Base-by-base conservation (phyloP, 2,888 invertebrate species). In the Rhagophthalmus giganteus region DNA sequence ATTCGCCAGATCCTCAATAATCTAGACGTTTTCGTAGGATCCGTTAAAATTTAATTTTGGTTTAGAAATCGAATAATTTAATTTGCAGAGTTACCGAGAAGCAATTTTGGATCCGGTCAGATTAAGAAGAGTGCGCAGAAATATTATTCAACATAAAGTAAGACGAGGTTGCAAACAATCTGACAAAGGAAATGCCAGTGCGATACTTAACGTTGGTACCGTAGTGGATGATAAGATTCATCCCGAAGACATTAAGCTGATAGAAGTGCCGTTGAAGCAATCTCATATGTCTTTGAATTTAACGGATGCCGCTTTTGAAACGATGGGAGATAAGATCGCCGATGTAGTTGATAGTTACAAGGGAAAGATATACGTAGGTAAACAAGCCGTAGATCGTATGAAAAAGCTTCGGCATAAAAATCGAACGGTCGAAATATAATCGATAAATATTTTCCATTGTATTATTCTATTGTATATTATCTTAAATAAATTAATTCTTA, bases 241-340 rank as follows among this genome's bases (percentile, higher is more conserved):
- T 11, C 56, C 62, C 15, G 63, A 63, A 13, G 64, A 69, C 35
- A 60, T 72, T 32, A 68, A 69, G 55, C 46, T 74, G 26, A 67
- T 72, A 33, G 65, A 66, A 47, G 63, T 69, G 27, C 72, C 72
- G 5, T 55, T 76, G 30, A 70, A 66, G 57, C 64, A 70, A 45
- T 65, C 67, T 5, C 66, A 65, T 41, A 53, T 63, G 20, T 52
- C 65, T 2, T 41, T 66, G 10, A 72, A 73, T 57, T 51, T 74
- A 41, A 69, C 76, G 2, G 77, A 77, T 54, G 65, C 60, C 15
- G 73, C 71, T 1, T 74, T 70, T 49, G 73, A 75, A 54, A 64
- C 68, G 16, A 65, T 74, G 63, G 76, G 76, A 2, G 77, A 76
- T 62, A 60, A 65, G 25, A 61, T 75, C 11, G 66, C 68, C 6